Percentiles rank a stretch among this genome's conserved stretches.
These are phyloP conservation scores for Dendroctonus ponderosae DNA, from an alignment of 1,140 invertebrate species.

Conservation along the genomic window DNA sequence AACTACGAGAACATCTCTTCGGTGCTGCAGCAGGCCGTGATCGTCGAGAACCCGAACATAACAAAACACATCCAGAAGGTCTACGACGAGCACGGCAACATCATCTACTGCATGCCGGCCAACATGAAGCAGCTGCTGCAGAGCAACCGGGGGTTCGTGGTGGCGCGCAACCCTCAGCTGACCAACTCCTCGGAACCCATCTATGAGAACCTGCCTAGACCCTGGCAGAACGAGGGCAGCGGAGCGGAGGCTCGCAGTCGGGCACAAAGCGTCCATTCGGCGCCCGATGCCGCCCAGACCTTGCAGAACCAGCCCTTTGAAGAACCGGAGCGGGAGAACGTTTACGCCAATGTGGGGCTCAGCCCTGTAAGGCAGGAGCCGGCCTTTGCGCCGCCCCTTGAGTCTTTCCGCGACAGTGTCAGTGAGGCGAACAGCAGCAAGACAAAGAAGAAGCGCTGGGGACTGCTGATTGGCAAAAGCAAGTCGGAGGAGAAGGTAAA, in stretches of 20 bases:
- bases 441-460: slow-evolving; percentile 63
- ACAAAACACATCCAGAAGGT: slow-evolving; percentile 61
- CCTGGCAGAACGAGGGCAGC: slow-evolving; percentile 56
- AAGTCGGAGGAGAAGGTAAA: slow-evolving; percentile 58
- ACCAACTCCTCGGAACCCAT: slow-evolving; percentile 66
- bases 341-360: slow-evolving; percentile 24
- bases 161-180: slow-evolving; percentile 52
- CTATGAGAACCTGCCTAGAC: slow-evolving; percentile 73
- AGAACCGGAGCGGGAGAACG: slow-evolving; percentile 7
- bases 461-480: slow-evolving; percentile 59
- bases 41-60: slow-evolving; percentile 52
- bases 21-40: slow-evolving; percentile 48
- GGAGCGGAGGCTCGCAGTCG: slow-evolving; percentile 55
- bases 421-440: slow-evolving; percentile 51
- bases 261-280: slow-evolving; percentile 66
- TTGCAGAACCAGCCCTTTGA: slow-evolving; percentile 35
- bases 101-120: slow-evolving; percentile 60
- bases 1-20: slow-evolving; percentile 69
- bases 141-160: slow-evolving; percentile 51
- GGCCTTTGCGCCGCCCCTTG: neutral
- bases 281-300: slow-evolving; percentile 59
- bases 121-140: slow-evolving; percentile 51
- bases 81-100: slow-evolving; percentile 60
- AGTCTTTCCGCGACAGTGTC: slow-evolving; percentile 6
- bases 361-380: neutral